Base-by-base conservation (phyloP, 2,797 vertebrate species). In the Botia kubotai region DNA sequence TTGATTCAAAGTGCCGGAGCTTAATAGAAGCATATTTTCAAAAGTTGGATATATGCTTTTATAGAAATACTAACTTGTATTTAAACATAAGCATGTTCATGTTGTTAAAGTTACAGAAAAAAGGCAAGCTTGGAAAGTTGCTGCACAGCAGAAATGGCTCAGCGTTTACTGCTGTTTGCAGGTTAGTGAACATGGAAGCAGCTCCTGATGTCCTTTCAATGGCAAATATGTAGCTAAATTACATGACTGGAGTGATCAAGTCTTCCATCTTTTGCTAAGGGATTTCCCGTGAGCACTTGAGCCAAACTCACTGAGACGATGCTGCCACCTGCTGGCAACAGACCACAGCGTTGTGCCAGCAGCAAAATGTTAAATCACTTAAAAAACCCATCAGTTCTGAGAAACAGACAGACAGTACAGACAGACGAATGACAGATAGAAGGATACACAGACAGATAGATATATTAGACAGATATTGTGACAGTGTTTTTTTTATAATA, bases 221-320 rank as follows among this genome's bases (percentile, higher is more conserved):
- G 14, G 0, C 26, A 63, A 8, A 33, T 16, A 21, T 63, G 14
- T 53, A 52, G 23, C 50, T 46, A n/a, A n/a, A n/a, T n/a, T n/a
- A 73, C 21, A 29, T 73, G 71, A 58, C 48, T 72, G 70, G 43
- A 48, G 53, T 71, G 67, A 60, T 57, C 72, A 71, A 72, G 39
- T 36, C 21, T n/a, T 80, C 48, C 78, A 67, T 71, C 78, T 73
- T 70, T 80, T 80, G 26, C 70, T 46, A 6, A 66, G 33, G 29
- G 39, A 65, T 65, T 65, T 36, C 62, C 62, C 29, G n/a, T 29
- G 46, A 74, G 33, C n/a, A 52, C 50, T 52, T 53, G n/a, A 65
- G 62, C 29, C 52, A 75, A 60, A 2, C 11, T 48, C 17, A 67
- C 21, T 69, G 17, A 26, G 52, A 21, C 29, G 52, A 53, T 50